Percentiles rank a stretch among this genome's conserved stretches.
These are phyloP conservation scores for Andrena bicolor DNA, from an alignment of 2,888 invertebrate genomes.

Conservation along the genomic window DNA sequence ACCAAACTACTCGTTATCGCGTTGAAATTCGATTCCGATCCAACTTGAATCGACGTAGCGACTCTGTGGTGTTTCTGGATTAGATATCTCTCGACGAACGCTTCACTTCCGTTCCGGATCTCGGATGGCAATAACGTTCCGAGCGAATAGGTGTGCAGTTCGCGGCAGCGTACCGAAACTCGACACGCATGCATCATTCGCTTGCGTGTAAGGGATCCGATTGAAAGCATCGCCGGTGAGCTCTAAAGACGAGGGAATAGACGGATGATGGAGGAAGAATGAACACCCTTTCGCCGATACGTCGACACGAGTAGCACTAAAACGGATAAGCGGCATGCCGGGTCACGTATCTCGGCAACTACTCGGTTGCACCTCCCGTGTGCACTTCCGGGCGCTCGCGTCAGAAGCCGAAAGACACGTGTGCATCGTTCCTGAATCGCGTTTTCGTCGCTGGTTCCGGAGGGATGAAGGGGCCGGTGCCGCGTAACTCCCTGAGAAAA, in stretches of 20 bases:
- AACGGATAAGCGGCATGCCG: constrained; percentile 45
- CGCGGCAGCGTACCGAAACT: neutral
- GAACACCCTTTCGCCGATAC: constrained; percentile 20
- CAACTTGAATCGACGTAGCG: neutral
- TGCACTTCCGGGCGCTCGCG: constrained; percentile 4
- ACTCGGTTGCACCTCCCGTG: constrained; percentile 20
- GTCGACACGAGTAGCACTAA: constrained; percentile 26
- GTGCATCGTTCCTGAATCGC: constrained; percentile 5
- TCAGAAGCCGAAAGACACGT: constrained; percentile 20
- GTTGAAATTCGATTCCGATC: constrained; percentile 35
- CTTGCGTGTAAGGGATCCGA: constrained; percentile 46
- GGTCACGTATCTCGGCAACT: constrained; percentile 45
- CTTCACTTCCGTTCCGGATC: constrained; percentile 51
- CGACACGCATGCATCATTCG: constrained; percentile 26
- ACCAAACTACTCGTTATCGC: neutral
- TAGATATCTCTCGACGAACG: constrained; percentile 37
- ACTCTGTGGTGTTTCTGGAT: constrained; percentile 39
- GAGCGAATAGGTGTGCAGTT: neutral
- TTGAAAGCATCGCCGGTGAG: constrained; percentile 52
- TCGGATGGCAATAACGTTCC: constrained; percentile 57
- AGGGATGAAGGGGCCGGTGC: neutral
- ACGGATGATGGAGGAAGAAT: neutral
- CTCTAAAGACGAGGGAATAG: constrained; percentile 22
- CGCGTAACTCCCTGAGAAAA: neutral
- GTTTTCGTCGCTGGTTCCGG: constrained; percentile 12